Base-by-base conservation (phyloP, 2,797 vertebrate species). In the Betta splendens region DNA sequence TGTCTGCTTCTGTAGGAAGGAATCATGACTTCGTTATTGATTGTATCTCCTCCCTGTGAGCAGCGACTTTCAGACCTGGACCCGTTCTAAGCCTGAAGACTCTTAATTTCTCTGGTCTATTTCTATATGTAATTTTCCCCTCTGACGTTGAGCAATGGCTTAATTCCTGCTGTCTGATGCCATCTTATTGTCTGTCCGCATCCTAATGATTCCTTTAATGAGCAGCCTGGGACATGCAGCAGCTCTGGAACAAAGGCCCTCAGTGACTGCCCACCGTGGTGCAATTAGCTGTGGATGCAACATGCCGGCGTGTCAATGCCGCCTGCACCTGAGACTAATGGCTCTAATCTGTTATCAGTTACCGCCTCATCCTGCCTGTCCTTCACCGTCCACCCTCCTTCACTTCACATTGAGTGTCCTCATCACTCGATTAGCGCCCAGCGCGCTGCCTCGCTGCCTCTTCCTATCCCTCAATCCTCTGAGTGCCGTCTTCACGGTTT, bases 171-270 rank as follows among this genome's bases (percentile, higher is more conserved):
- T 72, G 64, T 75, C 68, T 69, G 54, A 32, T 67, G 58, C 64
- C 62, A 49, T 72, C 63, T 74, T 71, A 81, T 53, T 72, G 58
- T 79, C 17, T 42, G 74, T 56, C 49, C 54, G 75, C 44, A 60
- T 71, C 36, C 71, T 83, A 88, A 87, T 86, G 78, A 83, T 69
- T 64, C 64, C 50, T 81, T 83, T 85, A 89, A 91, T 89, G 85
- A 86, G 64, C 79, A 70, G 64, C 56, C 61, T 46, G 62, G 42
- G 45, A 55, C 69, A 71, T 42, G 60, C 39, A 40, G 39, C 69
- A 47, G 57, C 61, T 33, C 26, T 20, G 42, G 46, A 66, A 81
- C 68, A 75, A 81, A 63, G 39, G 52, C 29, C 58, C 49, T 25
- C 38, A 17, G 68, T 58, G 39, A 52, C 73, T 45, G 15, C 56